phyloP scores from a whole-genome alignment of 2,797 vertebrate genomes.

The Menidia menidia region DNA sequence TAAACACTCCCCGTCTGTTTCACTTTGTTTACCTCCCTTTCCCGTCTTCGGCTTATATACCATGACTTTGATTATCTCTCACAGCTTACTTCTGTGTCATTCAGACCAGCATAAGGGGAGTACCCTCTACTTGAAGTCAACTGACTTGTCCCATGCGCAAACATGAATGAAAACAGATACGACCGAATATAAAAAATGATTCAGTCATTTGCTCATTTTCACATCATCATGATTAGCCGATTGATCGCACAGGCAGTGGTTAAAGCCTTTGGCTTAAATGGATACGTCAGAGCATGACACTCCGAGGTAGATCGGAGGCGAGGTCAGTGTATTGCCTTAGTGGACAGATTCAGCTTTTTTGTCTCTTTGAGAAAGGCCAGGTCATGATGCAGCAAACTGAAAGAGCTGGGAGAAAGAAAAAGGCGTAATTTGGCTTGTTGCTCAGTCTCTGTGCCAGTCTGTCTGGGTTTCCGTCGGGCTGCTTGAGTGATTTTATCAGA shows the following conservation, averaged over 20 bases:
- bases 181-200: no score
- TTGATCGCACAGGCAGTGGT: slow-evolving; percentile 2
- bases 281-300: slow-evolving; percentile 22
- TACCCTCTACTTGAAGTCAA: not conserved
- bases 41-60: slow-evolving; percentile 21
- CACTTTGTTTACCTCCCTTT: slow-evolving; percentile 12
- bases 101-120: not conserved
- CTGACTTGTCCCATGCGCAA: not conserved
- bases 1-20: slow-evolving; percentile 50
- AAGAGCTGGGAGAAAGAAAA: slow-evolving; percentile 18
- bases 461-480: slow-evolving; percentile 45
- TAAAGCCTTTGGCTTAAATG: slow-evolving; percentile 11
- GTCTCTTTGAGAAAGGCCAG: slow-evolving; percentile 20
- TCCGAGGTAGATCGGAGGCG: slow-evolving; percentile 20
- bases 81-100: slow-evolving; percentile 22
- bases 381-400: slow-evolving; percentile 60
- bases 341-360: slow-evolving; percentile 24
- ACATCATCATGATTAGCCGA: not conserved
- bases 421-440: slow-evolving; percentile 47
- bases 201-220: slow-evolving; percentile 1
- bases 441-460: slow-evolving; percentile 29
- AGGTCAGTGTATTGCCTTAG: slow-evolving; percentile 35
- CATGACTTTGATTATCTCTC: slow-evolving; percentile 45
- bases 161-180: no score
- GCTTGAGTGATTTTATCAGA: slow-evolving; percentile 34